Evolutionary conservation across 2,113 vertebrate genomes (phyloP), one percentile per base, ranked within the genome.

Genomic region (Nansenia antarctica): DNA sequence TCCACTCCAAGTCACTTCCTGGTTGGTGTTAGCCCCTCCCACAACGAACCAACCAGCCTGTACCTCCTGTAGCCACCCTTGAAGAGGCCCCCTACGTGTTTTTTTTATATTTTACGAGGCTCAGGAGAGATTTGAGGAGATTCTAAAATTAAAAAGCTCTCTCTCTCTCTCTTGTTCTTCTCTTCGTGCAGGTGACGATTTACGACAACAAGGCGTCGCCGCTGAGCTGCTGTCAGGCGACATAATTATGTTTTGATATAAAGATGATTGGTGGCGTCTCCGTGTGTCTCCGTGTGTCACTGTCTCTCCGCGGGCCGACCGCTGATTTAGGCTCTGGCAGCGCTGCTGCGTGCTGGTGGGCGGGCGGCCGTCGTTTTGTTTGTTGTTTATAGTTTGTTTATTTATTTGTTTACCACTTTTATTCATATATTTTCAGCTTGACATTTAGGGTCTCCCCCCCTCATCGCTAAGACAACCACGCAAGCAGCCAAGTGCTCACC

Each of bases 201-300:
- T 95, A 96, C 93, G 94, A 92, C 91, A 91, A 88, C 87, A 80
- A 87, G 86, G 92, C 93, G n/a, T n/a, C n/a, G n/a, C n/a, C n/a
- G n/a, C n/a, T 94, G 89, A 94, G 88, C 70, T 61, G 91, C 94
- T 96, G 94, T 95, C 95, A 95, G 92, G 89, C 93, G 88, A 93
- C 91, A 93, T 96, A 94, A 96, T 96, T 95, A 95, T 91, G 89
- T 93, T 95, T 95, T 89, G 84, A 94, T 96, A 95, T 95, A 95
- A 95, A 94, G 90, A 95, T 95, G 95, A 98, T 95, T 93, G 93
- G 94, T 96, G 91, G 85, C 89, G 92, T 91, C 86, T 18, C 9
- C n/a, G 20, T 31, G 24, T 62, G 92, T 91, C 86, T 18, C 9
- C n/a, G 20, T 31, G 24, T 62, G 29, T 52, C 6, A 26, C 12